Base-by-base conservation (phyloP, 2,888 invertebrate species). In the Mellilla xanthometata region DNA sequence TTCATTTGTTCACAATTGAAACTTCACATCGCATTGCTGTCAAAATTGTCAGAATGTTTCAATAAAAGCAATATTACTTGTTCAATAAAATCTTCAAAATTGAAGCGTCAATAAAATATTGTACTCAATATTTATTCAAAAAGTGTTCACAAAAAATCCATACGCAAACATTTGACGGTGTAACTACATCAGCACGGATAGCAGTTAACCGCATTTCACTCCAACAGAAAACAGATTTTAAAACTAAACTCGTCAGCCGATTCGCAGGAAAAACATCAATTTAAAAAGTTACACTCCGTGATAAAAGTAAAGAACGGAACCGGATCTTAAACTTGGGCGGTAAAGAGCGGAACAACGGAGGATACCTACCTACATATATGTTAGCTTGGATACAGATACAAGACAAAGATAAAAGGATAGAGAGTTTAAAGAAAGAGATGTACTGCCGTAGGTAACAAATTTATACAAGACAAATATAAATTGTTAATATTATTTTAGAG, bases 211-310 rank as follows among this genome's bases (percentile, higher is more conserved):
- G 60, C 65, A 66, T 67, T 68, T 65, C 66, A 66, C 56, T 68
- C 28, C 39, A 34, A 49, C 62, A 56, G 63, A 69, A 74, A 78
- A 72, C 72, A 70, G 72, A 73, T 72, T 75, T 66, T 58, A 68
- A 68, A 68, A 69, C 66, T 70, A 61, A 65, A 69, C 67, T 70
- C 68, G 60, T 70, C 64, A 65, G 69, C 61, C 62, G 62, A 65
- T 66, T 67, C 58, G 61, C 58, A 67, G 65, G 68, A 72, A 72
- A 71, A 79, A 75, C 76, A 79, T 69, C 72, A 60, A 69, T 72
- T 75, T 72, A 58, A 71, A 73, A 75, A 74, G 68, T 78, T 72
- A 63, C 56, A 54, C 58, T 43, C 44, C 47, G 62, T 68, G 75
- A 76, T 76, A 72, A 72, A 66, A 64, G 53, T 56, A 42, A 52